Conservation (phyloP, 2,797 vertebrate genomes). For the Spinus olivaceus region DNA sequence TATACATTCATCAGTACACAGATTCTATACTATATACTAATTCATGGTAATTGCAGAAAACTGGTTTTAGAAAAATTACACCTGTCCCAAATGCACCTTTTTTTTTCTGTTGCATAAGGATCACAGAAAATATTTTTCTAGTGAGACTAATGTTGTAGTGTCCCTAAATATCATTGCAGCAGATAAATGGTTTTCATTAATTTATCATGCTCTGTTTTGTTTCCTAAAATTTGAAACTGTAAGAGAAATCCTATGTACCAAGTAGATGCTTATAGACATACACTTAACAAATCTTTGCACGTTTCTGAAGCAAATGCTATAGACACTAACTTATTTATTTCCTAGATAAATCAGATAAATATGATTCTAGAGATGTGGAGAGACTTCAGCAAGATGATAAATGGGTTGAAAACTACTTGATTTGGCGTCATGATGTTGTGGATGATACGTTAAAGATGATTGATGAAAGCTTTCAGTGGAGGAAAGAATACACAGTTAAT, state of each 20-base stretch:
- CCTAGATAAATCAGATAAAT: conserved; percentile 86
- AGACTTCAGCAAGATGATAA: conserved; percentile 85
- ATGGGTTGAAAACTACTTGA: conserved; percentile 85
- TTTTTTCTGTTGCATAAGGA: background rate
- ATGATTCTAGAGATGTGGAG: conserved; percentile 91
- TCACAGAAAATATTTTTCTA: background rate
- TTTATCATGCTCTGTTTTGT: background rate
- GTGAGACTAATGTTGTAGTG: background rate
- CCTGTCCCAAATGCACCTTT: background rate
- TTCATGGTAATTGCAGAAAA: background rate
- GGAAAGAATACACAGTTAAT: conserved; percentile 88
- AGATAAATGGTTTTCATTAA: background rate
- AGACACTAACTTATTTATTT: conserved; percentile 15
- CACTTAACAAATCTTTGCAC: background rate
- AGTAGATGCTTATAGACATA: background rate
- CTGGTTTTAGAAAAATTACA: background rate
- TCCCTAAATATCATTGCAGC: background rate
- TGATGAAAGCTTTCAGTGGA: conserved; percentile 95
- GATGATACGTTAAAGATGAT: conserved; percentile 96
- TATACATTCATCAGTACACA: background rate
- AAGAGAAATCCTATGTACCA: background rate
- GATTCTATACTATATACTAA: background rate
- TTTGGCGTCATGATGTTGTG: conserved; percentile 83
- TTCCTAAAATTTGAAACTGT: background rate
- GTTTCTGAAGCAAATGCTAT: background rate